Evolutionary conservation across 2,113 vertebrate species (phyloP).

Genomic region (Myxocyprinus asiaticus): DNA sequence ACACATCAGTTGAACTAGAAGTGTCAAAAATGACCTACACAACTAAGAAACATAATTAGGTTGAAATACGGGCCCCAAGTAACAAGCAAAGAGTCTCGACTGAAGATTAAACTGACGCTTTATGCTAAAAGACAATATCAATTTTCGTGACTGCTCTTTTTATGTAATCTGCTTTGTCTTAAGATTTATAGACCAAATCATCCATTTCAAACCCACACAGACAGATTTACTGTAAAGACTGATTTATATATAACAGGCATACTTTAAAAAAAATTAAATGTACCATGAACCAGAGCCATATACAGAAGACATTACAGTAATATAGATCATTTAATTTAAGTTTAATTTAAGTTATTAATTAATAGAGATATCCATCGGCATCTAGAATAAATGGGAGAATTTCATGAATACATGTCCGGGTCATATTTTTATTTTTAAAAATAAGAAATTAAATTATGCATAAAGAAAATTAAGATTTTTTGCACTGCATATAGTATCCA

Average conservation of each 20-base stretch:
- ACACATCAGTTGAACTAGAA: neutral
- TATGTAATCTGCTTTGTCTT: neutral
- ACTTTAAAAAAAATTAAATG: too few relatives aligned
- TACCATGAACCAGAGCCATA: too few relatives aligned
- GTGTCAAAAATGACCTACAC: neutral
- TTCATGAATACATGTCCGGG: too few relatives aligned
- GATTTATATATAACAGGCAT: neutral
- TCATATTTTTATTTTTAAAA: too few relatives aligned
- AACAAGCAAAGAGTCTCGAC: neutral
- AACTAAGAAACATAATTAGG: neutral
- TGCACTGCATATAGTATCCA: too few relatives aligned
- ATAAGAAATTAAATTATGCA: too few relatives aligned
- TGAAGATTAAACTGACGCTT: slow-evolving; percentile 2
- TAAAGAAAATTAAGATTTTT: too few relatives aligned
- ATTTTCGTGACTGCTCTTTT: neutral
- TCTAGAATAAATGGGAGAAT: too few relatives aligned
- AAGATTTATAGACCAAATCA: neutral
- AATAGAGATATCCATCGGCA: too few relatives aligned
- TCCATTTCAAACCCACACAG: neutral
- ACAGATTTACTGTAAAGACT: neutral
- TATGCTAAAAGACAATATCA: neutral
- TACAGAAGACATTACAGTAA: too few relatives aligned
- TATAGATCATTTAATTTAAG: too few relatives aligned
- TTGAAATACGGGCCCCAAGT: neutral
- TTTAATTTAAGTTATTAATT: too few relatives aligned